These are phyloP conservation scores for Nephila pilipes DNA, from an alignment of 1,140 invertebrate species.

Conservation along the genomic window DNA sequence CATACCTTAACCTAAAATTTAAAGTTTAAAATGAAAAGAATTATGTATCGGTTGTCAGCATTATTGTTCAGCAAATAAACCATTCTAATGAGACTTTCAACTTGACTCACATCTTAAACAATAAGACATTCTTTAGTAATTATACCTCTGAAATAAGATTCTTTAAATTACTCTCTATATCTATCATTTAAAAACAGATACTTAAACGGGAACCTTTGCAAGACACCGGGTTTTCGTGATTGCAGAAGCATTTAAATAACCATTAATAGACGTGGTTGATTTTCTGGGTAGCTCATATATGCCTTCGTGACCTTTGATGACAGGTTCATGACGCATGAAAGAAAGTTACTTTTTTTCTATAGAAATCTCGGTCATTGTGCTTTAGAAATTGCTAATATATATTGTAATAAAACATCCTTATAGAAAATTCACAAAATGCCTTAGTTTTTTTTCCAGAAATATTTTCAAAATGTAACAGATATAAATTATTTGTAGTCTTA, in stretches of 20 bases:
- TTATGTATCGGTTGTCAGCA: not conserved
- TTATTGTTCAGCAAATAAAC: not conserved
- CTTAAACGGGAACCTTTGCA: not conserved
- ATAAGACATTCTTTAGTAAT: not conserved
- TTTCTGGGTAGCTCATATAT: not conserved
- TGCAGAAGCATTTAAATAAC: not conserved
- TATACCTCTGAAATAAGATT: conserved; percentile 9
- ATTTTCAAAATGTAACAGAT: too few species aligned
- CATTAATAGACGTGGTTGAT: not conserved
- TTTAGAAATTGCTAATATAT: not conserved
- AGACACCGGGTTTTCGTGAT: not conserved
- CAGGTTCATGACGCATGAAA: not conserved
- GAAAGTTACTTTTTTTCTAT: not conserved
- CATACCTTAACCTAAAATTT: too few species aligned
- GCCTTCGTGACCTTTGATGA: not conserved
- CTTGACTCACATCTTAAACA: not conserved
- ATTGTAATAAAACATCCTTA: too few species aligned
- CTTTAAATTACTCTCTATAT: not conserved
- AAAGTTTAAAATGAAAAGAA: not conserved
- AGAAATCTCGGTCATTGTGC: conserved; percentile 20
- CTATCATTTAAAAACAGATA: conserved; percentile 17
- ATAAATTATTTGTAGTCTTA: too few species aligned
- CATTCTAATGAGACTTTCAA: not conserved
- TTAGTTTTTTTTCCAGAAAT: too few species aligned
- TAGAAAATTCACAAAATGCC: too few species aligned